Percentiles rank a stretch among this genome's conserved stretches.
Evolutionary conservation across 2,888 invertebrate genomes (phyloP).

Genomic region (Antheraea yamamai): DNA sequence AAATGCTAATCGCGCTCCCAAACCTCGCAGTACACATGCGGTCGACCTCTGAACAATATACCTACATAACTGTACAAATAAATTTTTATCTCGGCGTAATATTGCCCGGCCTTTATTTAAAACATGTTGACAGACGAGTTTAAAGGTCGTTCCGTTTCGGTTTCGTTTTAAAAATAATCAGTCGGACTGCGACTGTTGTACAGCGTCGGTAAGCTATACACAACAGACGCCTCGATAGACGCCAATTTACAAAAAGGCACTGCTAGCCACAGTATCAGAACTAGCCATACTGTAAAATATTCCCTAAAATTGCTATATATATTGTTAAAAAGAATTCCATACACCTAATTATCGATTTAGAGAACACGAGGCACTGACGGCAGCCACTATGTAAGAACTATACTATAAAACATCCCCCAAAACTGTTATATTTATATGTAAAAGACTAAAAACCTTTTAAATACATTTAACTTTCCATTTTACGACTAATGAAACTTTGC

Average conservation of each 20-base stretch:
- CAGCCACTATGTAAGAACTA: too few relatives aligned
- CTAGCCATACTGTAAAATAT: too few relatives aligned
- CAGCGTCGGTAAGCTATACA: too few relatives aligned
- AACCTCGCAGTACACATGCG: constrained; percentile 14
- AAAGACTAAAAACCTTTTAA: background rate
- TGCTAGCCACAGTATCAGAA: too few relatives aligned
- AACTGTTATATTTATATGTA: background rate
- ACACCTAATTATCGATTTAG: too few relatives aligned
- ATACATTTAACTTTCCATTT: background rate
- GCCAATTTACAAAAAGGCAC: too few relatives aligned
- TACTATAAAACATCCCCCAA: too few relatives aligned
- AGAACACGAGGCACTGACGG: too few relatives aligned
- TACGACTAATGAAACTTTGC: background rate
- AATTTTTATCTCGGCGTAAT: constrained; percentile 15
- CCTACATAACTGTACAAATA: constrained; percentile 3
- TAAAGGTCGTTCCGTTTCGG: background rate
- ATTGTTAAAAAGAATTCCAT: too few relatives aligned
- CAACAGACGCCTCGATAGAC: too few relatives aligned
- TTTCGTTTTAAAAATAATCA: background rate
- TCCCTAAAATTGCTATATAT: too few relatives aligned
- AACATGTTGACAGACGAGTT: constrained; percentile 32
- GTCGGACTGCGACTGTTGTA: background rate
- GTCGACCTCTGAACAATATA: constrained; percentile 17
- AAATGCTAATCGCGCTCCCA: constrained; percentile 27
- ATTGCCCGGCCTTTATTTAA: constrained; percentile 34